phyloP scores from a whole-genome alignment of 2,888 invertebrate species.

The Prosopocoilus inquinatus region DNA sequence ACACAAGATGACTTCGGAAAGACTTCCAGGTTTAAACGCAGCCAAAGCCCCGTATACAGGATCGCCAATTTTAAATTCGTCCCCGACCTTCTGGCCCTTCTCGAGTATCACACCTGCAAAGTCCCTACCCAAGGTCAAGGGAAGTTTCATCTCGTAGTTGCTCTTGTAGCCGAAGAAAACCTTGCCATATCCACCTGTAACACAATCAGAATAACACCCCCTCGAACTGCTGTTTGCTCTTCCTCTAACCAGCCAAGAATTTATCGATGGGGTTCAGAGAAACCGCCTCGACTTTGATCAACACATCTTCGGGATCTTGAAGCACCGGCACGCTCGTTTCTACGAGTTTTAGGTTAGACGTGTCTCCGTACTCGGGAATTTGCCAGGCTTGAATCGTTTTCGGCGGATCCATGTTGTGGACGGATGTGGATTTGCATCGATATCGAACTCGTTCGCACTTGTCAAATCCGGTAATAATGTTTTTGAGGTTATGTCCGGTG shows the following conservation, averaged over 20 bases:
- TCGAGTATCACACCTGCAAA: conserved; percentile 81
- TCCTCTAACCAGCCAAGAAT: conserved; percentile 68
- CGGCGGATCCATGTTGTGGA: conserved; percentile 1
- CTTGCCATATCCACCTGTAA: conserved; percentile 77
- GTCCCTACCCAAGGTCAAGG: conserved; percentile 86
- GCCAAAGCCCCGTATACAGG: conserved; percentile 90
- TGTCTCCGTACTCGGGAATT: conserved; percentile 72
- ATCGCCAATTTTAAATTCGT: conserved; percentile 65
- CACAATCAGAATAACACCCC: too few relatives aligned
- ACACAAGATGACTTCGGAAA: conserved; percentile 70
- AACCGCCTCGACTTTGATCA: conserved; percentile 78
- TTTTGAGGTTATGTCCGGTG: too few relatives aligned
- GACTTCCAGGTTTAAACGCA: conserved; percentile 74
- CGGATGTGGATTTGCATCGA: too few relatives aligned
- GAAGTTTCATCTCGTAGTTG: conserved; percentile 67
- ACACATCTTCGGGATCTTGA: conserved; percentile 68
- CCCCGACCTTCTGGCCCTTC: conserved; percentile 64
- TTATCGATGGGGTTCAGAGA: conserved; percentile 92
- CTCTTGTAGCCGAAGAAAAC: conserved; percentile 66
- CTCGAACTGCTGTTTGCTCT: too few relatives aligned
- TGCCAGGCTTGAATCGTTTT: conserved; percentile 74
- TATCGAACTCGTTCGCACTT: too few relatives aligned
- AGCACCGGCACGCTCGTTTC: conserved; percentile 65
- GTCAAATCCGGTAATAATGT: too few relatives aligned
- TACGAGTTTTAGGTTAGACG: conserved; percentile 61